Evolutionary conservation across 2,888 invertebrate species (phyloP).

Genomic region (Nephrotoma appendiculata): DNA sequence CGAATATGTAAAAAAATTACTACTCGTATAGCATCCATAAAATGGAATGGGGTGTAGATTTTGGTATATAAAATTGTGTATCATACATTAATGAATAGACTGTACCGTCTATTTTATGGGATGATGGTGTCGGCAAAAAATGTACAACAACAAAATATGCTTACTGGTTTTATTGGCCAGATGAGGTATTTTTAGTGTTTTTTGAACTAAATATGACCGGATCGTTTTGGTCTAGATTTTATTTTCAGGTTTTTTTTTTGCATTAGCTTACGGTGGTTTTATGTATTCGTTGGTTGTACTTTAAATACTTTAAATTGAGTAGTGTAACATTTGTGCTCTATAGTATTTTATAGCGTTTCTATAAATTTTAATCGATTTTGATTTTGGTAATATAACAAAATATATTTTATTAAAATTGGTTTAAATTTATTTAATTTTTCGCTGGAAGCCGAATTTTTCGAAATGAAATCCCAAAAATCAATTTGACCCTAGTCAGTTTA

Average conservation of each 20-base stretch:
- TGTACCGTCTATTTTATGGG: background rate
- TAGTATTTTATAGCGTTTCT: background rate
- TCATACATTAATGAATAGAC: background rate
- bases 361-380: background rate
- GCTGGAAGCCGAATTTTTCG: too few species aligned
- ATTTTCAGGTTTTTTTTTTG: background rate
- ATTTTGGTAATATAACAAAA: too few species aligned
- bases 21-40: background rate
- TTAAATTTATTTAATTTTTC: too few species aligned
- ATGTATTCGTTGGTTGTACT: background rate
- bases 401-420: too few species aligned
- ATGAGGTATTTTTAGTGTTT: background rate
- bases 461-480: too few species aligned
- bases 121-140: background rate
- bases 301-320: background rate
- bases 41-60: background rate
- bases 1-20: background rate
- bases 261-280: background rate
- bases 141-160: background rate
- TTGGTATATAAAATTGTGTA: background rate
- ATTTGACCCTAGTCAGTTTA: too few species aligned
- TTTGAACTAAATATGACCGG: background rate
- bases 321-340: background rate
- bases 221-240: background rate
- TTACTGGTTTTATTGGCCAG: background rate